A percentile compares a stretch with the other conserved stretches of the same genome.
phyloP scores from a whole-genome alignment of 2,113 vertebrate genomes.

The Callocephalon fimbriatum region DNA sequence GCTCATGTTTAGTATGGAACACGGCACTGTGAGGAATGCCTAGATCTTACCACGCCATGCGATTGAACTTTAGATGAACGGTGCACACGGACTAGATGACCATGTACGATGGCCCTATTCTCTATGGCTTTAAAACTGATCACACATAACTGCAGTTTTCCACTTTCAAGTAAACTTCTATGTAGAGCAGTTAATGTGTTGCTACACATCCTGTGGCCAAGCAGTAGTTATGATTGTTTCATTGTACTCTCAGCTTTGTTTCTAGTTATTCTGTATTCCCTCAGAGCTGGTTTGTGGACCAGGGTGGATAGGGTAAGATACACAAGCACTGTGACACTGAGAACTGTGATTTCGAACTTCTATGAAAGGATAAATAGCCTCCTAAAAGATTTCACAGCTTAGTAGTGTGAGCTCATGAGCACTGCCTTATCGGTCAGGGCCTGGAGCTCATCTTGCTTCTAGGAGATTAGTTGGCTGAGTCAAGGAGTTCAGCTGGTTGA shows the following conservation, averaged over 20 bases:
- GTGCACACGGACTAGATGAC: neutral
- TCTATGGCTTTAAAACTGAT: neutral
- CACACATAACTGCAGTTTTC: neutral
- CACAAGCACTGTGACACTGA: neutral
- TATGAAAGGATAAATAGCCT: neutral
- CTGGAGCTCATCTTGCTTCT: neutral
- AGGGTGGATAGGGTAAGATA: neutral
- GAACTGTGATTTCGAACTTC: neutral
- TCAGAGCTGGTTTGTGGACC: neutral
- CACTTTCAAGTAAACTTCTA: neutral
- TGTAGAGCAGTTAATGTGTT: fast-evolving
- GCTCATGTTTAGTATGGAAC: neutral
- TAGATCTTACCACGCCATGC: neutral
- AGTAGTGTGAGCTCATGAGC: fast-evolving
- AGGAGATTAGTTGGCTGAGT: neutral
- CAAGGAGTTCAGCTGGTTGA: neutral
- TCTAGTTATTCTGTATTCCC: neutral
- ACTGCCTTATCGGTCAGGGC: fast-evolving
- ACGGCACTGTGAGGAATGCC: fast-evolving
- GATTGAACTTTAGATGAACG: neutral
- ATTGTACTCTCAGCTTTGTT: neutral
- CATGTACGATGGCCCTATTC: fast-evolving
- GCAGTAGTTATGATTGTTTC: neutral
- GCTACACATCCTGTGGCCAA: neutral
- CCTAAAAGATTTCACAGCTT: fast-evolving